Percentiles rank a stretch among this genome's conserved stretches.
phyloP scores from a whole-genome alignment of 2,888 invertebrate genomes.

The Cabera pusaria region DNA sequence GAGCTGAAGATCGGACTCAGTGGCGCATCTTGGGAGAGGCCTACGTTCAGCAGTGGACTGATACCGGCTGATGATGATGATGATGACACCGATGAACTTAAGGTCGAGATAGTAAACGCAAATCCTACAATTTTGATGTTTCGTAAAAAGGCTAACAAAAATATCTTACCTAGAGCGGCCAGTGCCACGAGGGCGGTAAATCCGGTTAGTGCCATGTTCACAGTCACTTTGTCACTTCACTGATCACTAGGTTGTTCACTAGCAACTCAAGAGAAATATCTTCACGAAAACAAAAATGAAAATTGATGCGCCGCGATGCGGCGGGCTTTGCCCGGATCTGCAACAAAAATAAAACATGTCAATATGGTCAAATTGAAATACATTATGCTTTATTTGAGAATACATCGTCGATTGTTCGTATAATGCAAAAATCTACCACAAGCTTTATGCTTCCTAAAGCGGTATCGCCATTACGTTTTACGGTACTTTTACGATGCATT shows the following conservation, averaged over 20 bases:
- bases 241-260: slow-evolving; percentile 60
- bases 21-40: no score
- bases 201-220: slow-evolving; percentile 63
- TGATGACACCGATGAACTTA: no score
- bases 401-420: no score
- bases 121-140: no score
- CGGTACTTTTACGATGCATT: slow-evolving; percentile 5
- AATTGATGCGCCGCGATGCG: slow-evolving; percentile 67
- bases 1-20: no score
- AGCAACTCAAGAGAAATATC: slow-evolving; percentile 45
- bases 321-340: slow-evolving; percentile 76
- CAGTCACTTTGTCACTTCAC: slow-evolving; percentile 70
- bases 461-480: slow-evolving; percentile 7
- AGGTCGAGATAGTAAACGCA: neutral
- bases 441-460: slow-evolving; percentile 2
- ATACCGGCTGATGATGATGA: no score
- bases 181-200: slow-evolving; percentile 71
- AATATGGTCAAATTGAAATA: no score
- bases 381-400: no score
- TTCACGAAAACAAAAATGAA: slow-evolving; percentile 45
- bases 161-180: slow-evolving; percentile 71
- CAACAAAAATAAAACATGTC: slow-evolving; percentile 51
- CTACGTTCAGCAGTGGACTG: no score
- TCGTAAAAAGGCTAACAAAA: slow-evolving; percentile 3
- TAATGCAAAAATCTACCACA: no score